phyloP scores from a whole-genome alignment of 2,113 vertebrate species.

The Embiotoca jacksoni region DNA sequence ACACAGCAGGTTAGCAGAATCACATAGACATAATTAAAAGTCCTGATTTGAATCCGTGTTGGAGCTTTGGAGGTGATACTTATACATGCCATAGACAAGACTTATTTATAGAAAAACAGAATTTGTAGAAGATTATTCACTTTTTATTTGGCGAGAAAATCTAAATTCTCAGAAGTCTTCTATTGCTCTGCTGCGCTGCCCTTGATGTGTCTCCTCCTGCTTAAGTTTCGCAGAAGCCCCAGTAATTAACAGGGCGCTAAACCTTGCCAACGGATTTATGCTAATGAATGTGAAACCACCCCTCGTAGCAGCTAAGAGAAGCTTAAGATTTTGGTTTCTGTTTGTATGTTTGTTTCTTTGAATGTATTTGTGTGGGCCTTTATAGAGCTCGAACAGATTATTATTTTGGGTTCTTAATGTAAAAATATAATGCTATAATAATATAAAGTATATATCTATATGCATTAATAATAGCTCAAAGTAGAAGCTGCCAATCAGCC shows the following conservation, averaged over 20 bases:
- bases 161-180: constrained; percentile 32
- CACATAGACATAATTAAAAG: constrained; percentile 28
- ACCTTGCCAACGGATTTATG: constrained; percentile 65
- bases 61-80: constrained; percentile 35
- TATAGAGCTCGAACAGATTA: not conserved
- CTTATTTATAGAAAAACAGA: constrained; percentile 29
- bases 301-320: constrained; percentile 16
- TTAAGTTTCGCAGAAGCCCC: constrained; percentile 37
- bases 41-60: constrained; percentile 19
- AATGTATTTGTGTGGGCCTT: not conserved
- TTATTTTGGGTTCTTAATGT: not conserved
- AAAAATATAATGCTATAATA: not conserved
- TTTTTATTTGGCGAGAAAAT: constrained; percentile 36
- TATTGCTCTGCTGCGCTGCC: constrained; percentile 39
- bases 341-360: not conserved
- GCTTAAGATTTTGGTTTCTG: not conserved
- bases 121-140: constrained; percentile 43
- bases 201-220: constrained; percentile 59
- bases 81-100: constrained; percentile 24
- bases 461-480: not conserved
- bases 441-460: not conserved
- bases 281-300: constrained; percentile 36
- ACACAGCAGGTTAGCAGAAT: constrained; percentile 10
- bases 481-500: not conserved
- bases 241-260: constrained; percentile 57